These are phyloP conservation scores for Gnathonemus longibarbis DNA, from an alignment of 2,113 vertebrate species.

Conservation along the genomic window DNA sequence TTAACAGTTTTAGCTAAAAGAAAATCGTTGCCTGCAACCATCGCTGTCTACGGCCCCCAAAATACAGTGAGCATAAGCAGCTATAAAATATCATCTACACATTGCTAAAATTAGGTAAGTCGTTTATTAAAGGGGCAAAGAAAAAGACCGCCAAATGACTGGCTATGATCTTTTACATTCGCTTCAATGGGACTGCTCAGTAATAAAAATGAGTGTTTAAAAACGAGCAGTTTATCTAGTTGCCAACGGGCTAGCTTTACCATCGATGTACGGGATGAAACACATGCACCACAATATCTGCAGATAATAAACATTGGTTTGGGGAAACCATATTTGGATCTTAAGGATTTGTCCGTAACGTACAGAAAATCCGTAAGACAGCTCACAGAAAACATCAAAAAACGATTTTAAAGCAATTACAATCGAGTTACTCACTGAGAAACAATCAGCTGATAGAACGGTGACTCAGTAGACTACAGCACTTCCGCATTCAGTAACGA, in stretches of 20 bases:
- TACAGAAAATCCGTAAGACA: conserved; percentile 22
- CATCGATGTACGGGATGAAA: not conserved
- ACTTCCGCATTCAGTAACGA: conserved; percentile 66
- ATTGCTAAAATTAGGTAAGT: not conserved
- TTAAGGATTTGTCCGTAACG: not conserved
- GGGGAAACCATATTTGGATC: not conserved
- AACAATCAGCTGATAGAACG: conserved; percentile 71
- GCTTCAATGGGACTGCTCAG: not conserved
- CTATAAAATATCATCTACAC: not conserved
- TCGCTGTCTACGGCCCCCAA: not conserved
- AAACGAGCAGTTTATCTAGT: not conserved
- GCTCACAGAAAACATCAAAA: conserved; percentile 28
- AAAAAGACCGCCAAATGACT: not conserved
- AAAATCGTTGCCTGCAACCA: not conserved
- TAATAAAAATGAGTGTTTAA: not conserved
- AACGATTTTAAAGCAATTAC: conserved; percentile 33
- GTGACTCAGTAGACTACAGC: conserved; percentile 69
- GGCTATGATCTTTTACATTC: not conserved
- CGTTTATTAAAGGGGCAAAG: not conserved
- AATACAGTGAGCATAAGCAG: not conserved
- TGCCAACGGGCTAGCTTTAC: not conserved
- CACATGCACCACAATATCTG: conserved; percentile 12
- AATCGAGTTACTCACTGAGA: conserved; percentile 71
- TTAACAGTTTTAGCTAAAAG: not conserved
- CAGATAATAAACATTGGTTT: not conserved